These are phyloP conservation scores for Agelaius phoeniceus DNA, from an alignment of 2,113 vertebrate species.

Conservation along the genomic window DNA sequence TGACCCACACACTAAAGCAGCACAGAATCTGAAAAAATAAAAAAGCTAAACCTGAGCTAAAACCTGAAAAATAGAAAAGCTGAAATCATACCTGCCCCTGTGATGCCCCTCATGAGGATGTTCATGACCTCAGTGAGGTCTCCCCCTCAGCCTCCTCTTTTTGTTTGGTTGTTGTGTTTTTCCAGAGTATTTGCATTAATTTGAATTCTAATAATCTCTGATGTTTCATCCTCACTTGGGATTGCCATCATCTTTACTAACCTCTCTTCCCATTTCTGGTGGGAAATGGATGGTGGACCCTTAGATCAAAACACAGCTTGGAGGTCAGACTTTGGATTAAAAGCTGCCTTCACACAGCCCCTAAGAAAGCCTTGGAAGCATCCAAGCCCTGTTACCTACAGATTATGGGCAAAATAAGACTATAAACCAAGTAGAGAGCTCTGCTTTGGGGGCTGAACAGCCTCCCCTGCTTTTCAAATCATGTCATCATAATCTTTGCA, in stretches of 20 bases:
- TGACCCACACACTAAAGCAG: too few species aligned
- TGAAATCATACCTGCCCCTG: background rate
- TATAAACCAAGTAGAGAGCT: background rate
- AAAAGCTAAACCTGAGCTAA: too few species aligned
- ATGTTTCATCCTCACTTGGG: background rate
- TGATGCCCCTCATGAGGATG: background rate
- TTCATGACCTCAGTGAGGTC: background rate
- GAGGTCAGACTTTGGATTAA: background rate
- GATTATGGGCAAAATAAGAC: background rate
- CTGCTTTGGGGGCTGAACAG: background rate
- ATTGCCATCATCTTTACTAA: background rate
- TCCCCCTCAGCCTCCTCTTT: background rate
- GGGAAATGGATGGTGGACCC: background rate
- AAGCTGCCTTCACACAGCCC: background rate
- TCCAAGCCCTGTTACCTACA: background rate
- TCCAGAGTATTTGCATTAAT: background rate
- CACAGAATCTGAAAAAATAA: too few species aligned
- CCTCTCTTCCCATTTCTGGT: background rate
- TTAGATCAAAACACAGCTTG: background rate
- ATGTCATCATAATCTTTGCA: constrained; percentile 1
- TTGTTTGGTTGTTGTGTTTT: background rate
- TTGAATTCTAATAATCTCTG: background rate
- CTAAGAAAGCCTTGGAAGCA: background rate
- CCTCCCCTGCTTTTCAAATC: background rate
- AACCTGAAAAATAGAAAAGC: too few species aligned